phyloP scores from a whole-genome alignment of 2,888 invertebrate species.

The Macrophya alboannulata region DNA sequence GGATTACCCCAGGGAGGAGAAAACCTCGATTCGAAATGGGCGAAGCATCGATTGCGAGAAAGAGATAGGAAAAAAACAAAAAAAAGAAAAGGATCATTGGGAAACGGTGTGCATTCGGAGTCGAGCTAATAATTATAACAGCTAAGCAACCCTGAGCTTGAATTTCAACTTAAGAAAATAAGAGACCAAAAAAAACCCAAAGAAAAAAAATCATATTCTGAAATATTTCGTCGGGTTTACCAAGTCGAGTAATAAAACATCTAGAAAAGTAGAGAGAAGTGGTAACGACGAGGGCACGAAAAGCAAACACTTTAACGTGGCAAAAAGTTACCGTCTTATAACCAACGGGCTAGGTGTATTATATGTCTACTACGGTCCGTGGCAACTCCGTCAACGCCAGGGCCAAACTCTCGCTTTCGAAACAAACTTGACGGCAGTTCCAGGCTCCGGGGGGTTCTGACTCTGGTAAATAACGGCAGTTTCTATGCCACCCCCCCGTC shows the following conservation, averaged over 20 bases:
- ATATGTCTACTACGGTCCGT: not conserved
- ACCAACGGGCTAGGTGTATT: not conserved
- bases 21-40: not conserved
- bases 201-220: not conserved
- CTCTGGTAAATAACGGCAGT: constrained; percentile 21
- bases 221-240: no score
- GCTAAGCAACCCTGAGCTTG: not conserved
- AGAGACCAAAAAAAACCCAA: not conserved
- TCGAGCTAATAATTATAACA: not conserved
- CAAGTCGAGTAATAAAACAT: not conserved
- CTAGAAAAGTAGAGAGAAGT: not conserved
- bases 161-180: not conserved
- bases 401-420: constrained; percentile 34
- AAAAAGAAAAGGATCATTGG: not conserved
- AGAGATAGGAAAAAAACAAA: no score
- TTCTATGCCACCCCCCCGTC: constrained; percentile 10
- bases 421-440: constrained; percentile 32
- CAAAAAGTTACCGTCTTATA: not conserved
- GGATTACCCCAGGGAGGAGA: not conserved
- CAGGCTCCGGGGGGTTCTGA: not conserved
- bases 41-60: not conserved
- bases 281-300: not conserved
- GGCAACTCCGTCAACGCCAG: constrained; percentile 9
- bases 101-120: not conserved
- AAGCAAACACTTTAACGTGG: not conserved